These are phyloP conservation scores for Fistularia commersonii DNA, from an alignment of 2,797 vertebrate genomes.

Conservation along the genomic window DNA sequence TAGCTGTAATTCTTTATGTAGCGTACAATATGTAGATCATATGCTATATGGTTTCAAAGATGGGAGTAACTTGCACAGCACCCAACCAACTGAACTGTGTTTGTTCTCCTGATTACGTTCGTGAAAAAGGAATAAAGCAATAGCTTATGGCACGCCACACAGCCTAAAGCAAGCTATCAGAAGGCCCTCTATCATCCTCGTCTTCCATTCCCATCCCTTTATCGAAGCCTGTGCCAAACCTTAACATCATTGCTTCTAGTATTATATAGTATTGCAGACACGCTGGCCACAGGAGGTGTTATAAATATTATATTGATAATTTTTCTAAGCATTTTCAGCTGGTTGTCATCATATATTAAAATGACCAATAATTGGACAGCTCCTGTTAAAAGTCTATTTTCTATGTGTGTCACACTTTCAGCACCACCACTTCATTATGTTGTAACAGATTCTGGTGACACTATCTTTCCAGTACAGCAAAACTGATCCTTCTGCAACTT, in stretches of 20 bases:
- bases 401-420: constrained; percentile 36
- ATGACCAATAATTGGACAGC: constrained; percentile 50
- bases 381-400: constrained; percentile 43
- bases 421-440: constrained; percentile 41
- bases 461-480: constrained; percentile 59
- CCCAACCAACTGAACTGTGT: constrained; percentile 44
- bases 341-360: constrained; percentile 59
- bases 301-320: constrained; percentile 55
- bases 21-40: constrained; percentile 31
- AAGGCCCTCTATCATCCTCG: constrained; percentile 42
- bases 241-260: constrained; percentile 53
- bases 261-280: constrained; percentile 57
- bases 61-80: constrained; percentile 41
- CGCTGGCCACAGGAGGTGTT: constrained; percentile 45
- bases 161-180: constrained; percentile 57
- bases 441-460: constrained; percentile 58
- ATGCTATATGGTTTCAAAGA: constrained; percentile 26
- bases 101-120: constrained; percentile 64
- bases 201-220: constrained; percentile 28
- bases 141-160: constrained; percentile 52
- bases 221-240: constrained; percentile 45
- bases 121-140: constrained; percentile 61
- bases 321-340: constrained; percentile 13
- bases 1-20: constrained; percentile 28
- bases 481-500: constrained; percentile 67